Conservation (phyloP, 2,888 invertebrate species). For the Caenorhabditis wallacei region DNA sequence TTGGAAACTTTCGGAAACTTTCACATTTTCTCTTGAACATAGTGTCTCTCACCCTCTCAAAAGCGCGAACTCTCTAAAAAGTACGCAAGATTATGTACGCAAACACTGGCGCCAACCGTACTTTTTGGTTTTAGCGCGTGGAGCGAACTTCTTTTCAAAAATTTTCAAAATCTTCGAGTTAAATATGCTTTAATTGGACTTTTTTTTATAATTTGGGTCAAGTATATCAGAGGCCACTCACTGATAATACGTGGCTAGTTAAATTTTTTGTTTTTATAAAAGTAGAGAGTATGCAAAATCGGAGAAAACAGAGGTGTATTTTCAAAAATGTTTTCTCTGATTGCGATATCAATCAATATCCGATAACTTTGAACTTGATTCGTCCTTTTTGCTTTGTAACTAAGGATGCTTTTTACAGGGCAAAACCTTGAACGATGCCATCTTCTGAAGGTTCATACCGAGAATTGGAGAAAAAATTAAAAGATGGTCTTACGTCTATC, state of each 20-base stretch:
- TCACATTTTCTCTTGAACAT: background rate
- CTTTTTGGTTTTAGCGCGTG: conserved; percentile 13
- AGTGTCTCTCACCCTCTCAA: background rate
- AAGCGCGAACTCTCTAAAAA: background rate
- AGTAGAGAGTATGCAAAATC: no score
- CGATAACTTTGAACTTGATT: background rate
- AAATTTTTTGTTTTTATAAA: no score
- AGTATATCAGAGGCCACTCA: no score
- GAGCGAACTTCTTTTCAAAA: conserved; percentile 19
- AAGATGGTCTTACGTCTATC: conserved; percentile 53
- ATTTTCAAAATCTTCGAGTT: no score
- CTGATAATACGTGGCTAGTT: no score
- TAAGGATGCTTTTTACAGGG: background rate
- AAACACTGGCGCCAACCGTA: conserved; percentile 32
- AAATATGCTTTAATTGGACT: no score
- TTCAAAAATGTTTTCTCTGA: no score
- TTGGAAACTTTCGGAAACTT: background rate
- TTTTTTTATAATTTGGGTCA: no score
- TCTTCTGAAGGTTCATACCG: conserved; percentile 35
- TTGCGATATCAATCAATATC: background rate
- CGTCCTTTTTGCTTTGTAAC: no score
- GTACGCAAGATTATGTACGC: conserved; percentile 14
- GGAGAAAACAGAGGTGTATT: no score
- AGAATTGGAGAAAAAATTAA: conserved; percentile 57
- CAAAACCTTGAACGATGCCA: conserved; percentile 32